A percentile compares a stretch with the other conserved stretches of the same genome.
Conservation (phyloP, 1,140 invertebrate genomes). For the Sitobion miscanthi region DNA sequence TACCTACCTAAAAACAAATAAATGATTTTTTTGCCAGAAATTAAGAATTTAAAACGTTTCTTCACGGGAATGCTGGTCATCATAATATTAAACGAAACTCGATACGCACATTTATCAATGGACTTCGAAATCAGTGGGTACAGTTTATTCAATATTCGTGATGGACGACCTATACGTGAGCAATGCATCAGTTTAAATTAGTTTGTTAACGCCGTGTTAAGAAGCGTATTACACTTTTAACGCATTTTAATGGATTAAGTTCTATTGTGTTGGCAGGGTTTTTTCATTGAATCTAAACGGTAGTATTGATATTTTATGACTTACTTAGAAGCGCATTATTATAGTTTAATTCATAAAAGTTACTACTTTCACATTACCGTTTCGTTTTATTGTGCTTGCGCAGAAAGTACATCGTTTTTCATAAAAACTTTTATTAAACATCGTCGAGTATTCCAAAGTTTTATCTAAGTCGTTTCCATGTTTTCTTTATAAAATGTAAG, state of each 20-base stretch:
- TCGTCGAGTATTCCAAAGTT: neutral
- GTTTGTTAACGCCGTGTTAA: neutral
- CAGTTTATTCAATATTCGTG: neutral
- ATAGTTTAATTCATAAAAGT: neutral
- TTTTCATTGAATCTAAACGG: neutral
- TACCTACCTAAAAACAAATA: neutral
- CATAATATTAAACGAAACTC: neutral
- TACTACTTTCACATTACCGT: neutral
- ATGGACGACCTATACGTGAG: neutral
- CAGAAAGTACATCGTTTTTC: neutral
- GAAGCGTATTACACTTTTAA: neutral
- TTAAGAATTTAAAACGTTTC: no score
- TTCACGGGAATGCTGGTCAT: neutral
- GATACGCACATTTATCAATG: neutral
- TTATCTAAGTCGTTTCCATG: neutral
- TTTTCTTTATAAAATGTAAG: neutral
- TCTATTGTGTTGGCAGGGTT: neutral
- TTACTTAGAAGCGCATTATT: neutral
- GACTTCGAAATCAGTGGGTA: neutral
- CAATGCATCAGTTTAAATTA: neutral
- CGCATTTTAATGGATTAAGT: neutral
- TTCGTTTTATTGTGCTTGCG: neutral
- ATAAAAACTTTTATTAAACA: conserved; percentile 2
- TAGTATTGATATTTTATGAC: neutral
- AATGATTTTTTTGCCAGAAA: neutral